These are phyloP conservation scores for Pollachius pollachius DNA, from an alignment of 2,113 vertebrate genomes.

Conservation along the genomic window DNA sequence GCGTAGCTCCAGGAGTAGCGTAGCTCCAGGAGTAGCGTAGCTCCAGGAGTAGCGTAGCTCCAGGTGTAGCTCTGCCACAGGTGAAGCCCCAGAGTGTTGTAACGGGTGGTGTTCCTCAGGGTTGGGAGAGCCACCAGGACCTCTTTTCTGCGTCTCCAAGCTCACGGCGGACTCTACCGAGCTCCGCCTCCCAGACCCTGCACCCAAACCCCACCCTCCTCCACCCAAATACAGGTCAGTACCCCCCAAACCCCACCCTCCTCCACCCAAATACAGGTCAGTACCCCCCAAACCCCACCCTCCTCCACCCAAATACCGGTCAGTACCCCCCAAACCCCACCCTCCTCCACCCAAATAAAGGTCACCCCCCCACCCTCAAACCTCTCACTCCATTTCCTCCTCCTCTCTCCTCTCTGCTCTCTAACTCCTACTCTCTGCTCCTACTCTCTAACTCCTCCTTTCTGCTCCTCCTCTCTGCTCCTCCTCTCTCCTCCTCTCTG, in stretches of 20 bases:
- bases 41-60: background rate
- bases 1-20: background rate
- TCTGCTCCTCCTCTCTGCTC: too few species aligned
- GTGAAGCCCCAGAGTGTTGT: background rate
- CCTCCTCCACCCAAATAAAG: slow-evolving; percentile 41
- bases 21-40: background rate
- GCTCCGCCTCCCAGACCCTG: slow-evolving; percentile 38
- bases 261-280: background rate
- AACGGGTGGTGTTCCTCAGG: slow-evolving; percentile 30
- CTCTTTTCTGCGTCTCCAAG: slow-evolving; percentile 71
- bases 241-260: background rate
- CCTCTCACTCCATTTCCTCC: slow-evolving; percentile 21
- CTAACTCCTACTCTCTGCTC: too few species aligned
- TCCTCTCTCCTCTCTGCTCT: slow-evolving; percentile 35
- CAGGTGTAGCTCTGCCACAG: background rate
- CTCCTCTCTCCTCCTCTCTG: background rate
- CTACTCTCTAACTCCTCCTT: too few species aligned
- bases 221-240: slow-evolving; percentile 49
- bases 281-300: too few species aligned
- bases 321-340: background rate
- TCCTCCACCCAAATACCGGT: slow-evolving; percentile 52
- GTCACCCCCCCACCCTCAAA: slow-evolving; percentile 33
- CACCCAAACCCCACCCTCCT: slow-evolving; percentile 25
- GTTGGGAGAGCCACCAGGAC: slow-evolving; percentile 94
- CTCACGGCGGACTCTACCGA: slow-evolving; percentile 68